phyloP scores from a whole-genome alignment of 2,888 invertebrate species.

The Barypeithes pellucidus region DNA sequence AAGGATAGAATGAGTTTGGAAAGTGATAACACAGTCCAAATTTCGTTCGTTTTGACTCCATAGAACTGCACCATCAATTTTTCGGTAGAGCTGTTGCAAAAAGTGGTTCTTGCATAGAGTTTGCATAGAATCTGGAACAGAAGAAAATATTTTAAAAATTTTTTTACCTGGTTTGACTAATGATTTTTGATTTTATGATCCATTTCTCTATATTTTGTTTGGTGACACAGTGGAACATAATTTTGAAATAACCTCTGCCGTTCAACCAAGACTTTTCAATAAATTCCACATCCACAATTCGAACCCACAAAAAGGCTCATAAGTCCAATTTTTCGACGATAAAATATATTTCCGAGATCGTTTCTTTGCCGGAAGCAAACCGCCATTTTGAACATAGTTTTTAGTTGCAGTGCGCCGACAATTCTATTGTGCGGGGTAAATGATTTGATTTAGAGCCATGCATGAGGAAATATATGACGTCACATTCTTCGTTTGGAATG shows the following conservation, averaged over 20 bases:
- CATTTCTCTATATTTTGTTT: no score
- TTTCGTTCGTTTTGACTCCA: conserved; percentile 93
- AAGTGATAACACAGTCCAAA: conserved; percentile 93
- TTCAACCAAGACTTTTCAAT: neutral
- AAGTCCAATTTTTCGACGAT: conserved; percentile 39
- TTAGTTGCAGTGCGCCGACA: conserved; percentile 31
- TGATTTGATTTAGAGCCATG: conserved; percentile 44
- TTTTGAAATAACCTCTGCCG: conserved; percentile 1
- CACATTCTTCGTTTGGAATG: conserved; percentile 28
- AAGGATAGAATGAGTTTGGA: conserved; percentile 94
- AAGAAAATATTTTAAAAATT: conserved; percentile 33
- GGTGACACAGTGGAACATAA: neutral
- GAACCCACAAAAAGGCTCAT: conserved; percentile 18
- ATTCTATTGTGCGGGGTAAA: conserved; percentile 39
- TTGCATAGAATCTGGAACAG: conserved; percentile 88
- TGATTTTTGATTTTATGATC: no score
- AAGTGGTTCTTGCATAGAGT: conserved; percentile 92
- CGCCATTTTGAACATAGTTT: conserved; percentile 46
- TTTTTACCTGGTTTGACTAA: no score
- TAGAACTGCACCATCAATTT: conserved; percentile 92
- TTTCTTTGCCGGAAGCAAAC: conserved; percentile 31
- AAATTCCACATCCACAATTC: conserved; percentile 23
- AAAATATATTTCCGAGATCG: conserved; percentile 38
- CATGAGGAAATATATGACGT: conserved; percentile 34
- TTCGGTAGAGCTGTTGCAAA: conserved; percentile 89